phyloP scores from a whole-genome alignment of 35 echinoderm and acorn worm genomes.

The Ptychodera flava region DNA sequence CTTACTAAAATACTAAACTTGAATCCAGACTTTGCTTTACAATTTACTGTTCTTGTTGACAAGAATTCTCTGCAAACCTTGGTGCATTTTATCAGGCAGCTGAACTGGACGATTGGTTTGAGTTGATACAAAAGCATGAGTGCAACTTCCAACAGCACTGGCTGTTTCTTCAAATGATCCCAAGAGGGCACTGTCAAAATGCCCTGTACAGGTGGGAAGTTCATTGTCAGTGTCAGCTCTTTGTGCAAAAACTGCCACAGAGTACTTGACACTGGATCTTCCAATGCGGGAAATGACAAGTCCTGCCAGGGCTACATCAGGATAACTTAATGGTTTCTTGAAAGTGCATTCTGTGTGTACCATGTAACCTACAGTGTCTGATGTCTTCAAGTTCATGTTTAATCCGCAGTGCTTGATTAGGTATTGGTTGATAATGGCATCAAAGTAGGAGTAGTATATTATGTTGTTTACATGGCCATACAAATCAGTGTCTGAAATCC shows the following conservation, averaged over 20 bases:
- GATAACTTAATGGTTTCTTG: conserved; percentile 51
- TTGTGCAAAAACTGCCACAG: conserved; percentile 64
- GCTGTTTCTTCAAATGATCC: conserved; percentile 28
- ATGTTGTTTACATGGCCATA: conserved; percentile 93
- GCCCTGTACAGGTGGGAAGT: background rate
- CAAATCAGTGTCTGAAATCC: conserved; percentile 70
- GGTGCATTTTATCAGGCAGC: conserved; percentile 37
- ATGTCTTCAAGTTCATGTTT: conserved; percentile 38
- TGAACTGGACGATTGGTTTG: conserved; percentile 21
- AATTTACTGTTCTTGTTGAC: background rate
- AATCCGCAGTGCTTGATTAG: conserved; percentile 51
- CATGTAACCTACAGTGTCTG: conserved; percentile 65
- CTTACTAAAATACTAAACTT: too few relatives aligned
- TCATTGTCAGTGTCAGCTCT: background rate
- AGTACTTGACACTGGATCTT: conserved; percentile 69
- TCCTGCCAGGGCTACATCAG: conserved; percentile 66
- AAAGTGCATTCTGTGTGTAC: conserved; percentile 75
- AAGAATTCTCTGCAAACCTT: conserved; percentile 35
- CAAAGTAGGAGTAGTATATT: conserved; percentile 85
- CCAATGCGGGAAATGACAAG: conserved; percentile 60
- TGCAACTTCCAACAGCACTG: conserved; percentile 74
- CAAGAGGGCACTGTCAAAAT: conserved; percentile 4
- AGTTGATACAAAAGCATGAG: conserved; percentile 82
- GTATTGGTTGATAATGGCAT: conserved; percentile 83
- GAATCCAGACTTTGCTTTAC: background rate